phyloP scores from a whole-genome alignment of 2,888 invertebrate genomes.

The Chymomyza caudatula region DNA sequence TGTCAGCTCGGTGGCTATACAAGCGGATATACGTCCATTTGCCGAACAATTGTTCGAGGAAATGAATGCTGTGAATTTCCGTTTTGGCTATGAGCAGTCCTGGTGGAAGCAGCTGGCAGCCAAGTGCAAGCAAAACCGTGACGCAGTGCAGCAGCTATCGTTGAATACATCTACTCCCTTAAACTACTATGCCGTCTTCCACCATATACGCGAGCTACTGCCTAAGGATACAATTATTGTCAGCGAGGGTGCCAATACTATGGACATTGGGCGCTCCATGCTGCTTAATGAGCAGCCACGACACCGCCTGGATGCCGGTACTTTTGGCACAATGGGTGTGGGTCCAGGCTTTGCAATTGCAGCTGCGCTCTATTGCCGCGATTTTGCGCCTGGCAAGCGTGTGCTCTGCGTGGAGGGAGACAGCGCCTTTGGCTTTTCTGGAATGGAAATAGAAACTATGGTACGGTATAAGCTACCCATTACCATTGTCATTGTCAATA shows the following conservation, averaged over 20 bases:
- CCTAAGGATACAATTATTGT: slow-evolving; percentile 93
- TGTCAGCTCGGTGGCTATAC: slow-evolving; percentile 86
- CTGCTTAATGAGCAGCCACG: slow-evolving; percentile 90
- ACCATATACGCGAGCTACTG: slow-evolving; percentile 86
- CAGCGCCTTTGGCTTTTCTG: slow-evolving; percentile 98
- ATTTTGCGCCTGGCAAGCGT: slow-evolving; percentile 87
- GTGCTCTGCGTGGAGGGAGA: slow-evolving; percentile 98
- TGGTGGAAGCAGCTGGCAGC: slow-evolving; percentile 89
- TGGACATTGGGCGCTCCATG: slow-evolving; percentile 97
- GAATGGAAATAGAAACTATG: slow-evolving; percentile 99
- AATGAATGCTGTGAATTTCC: slow-evolving; percentile 81
- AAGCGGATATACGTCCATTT: slow-evolving; percentile 90
- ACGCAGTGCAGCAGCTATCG: slow-evolving; percentile 84
- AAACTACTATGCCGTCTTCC: slow-evolving; percentile 96
- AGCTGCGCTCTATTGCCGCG: slow-evolving; percentile 92
- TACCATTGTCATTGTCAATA: slow-evolving; percentile 94
- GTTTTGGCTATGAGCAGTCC: slow-evolving; percentile 79
- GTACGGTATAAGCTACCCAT: slow-evolving; percentile 95
- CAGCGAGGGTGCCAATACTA: slow-evolving; percentile 98
- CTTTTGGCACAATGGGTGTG: slow-evolving; percentile 98
- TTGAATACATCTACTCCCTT: slow-evolving; percentile 86
- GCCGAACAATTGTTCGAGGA: slow-evolving; percentile 82
- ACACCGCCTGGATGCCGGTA: slow-evolving; percentile 95
- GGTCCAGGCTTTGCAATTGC: slow-evolving; percentile 95
- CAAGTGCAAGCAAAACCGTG: slow-evolving; percentile 86